These are phyloP conservation scores for Columba livia DNA, from an alignment of 2,113 vertebrate species.

Conservation along the genomic window DNA sequence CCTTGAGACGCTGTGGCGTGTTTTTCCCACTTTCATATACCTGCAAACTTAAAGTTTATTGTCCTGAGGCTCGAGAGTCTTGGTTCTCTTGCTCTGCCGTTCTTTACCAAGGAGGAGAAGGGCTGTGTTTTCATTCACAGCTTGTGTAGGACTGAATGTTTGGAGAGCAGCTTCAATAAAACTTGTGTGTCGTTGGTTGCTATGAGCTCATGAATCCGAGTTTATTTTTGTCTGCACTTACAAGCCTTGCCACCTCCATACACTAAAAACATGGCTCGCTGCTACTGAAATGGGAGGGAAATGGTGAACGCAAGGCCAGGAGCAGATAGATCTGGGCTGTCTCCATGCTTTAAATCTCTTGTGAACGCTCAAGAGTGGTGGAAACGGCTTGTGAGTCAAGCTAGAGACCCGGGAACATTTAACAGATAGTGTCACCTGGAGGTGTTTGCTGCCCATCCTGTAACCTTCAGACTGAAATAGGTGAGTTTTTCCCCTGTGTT, in stretches of 20 bases:
- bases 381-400: not conserved
- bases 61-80: fast-evolving
- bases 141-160: not conserved
- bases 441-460: not conserved
- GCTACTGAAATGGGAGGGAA: not conserved
- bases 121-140: not conserved
- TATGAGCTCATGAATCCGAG: not conserved
- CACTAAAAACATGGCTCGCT: fast-evolving
- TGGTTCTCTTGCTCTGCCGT: fast-evolving
- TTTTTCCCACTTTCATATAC: fast-evolving
- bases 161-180: not conserved
- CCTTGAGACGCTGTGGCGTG: not conserved
- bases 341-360: fast-evolving
- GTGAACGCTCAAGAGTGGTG: not conserved
- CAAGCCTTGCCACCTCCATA: not conserved
- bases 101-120: no score
- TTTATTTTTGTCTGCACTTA: not conserved
- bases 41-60: not conserved
- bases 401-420: not conserved
- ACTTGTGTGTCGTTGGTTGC: not conserved
- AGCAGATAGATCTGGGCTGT: not conserved
- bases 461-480: not conserved
- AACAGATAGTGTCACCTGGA: fast-evolving
- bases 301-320: not conserved
- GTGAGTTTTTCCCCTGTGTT: not conserved